Percentiles rank a stretch among this genome's conserved stretches.
phyloP scores from a whole-genome alignment of 2,797 vertebrate species.

The Lacerta agilis region DNA sequence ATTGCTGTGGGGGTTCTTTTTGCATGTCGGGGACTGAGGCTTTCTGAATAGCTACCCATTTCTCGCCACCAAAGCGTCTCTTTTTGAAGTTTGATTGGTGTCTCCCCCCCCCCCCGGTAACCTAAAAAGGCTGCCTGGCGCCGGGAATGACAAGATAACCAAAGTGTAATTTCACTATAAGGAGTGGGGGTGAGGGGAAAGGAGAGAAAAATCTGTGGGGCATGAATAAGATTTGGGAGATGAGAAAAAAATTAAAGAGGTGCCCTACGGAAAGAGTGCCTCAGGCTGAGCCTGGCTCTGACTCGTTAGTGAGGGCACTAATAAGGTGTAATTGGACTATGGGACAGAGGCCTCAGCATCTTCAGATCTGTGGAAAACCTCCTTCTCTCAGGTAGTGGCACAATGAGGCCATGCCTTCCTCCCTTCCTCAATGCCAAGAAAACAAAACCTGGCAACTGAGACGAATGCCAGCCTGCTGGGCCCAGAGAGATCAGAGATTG shows the following conservation, averaged over 20 bases:
- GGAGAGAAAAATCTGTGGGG: neutral
- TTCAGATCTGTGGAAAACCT: slow-evolving; percentile 51
- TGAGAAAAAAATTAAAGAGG: neutral
- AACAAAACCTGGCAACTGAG: slow-evolving; percentile 31
- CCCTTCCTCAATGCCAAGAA: slow-evolving; percentile 51
- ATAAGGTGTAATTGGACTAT: slow-evolving; percentile 60
- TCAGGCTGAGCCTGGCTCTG: slow-evolving; percentile 10
- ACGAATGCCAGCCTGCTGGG: slow-evolving; percentile 26
- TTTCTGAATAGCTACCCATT: slow-evolving; percentile 59
- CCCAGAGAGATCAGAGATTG: slow-evolving; percentile 4
- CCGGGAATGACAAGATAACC: slow-evolving; percentile 50
- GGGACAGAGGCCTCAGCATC: slow-evolving; percentile 41
- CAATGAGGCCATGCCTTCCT: neutral
- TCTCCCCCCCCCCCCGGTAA: slow-evolving; percentile 54
- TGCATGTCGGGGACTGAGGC: slow-evolving; percentile 40
- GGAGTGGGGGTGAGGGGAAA: neutral
- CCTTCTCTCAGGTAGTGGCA: slow-evolving; percentile 28
- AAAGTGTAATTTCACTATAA: slow-evolving; percentile 43
- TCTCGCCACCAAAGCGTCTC: slow-evolving; percentile 48
- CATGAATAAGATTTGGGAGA: slow-evolving; percentile 46
- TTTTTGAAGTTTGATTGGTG: slow-evolving; percentile 56
- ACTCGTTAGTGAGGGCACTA: slow-evolving; percentile 31
- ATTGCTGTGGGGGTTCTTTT: neutral
- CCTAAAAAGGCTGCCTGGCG: slow-evolving; percentile 35
- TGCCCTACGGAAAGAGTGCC: slow-evolving; percentile 27